Base-by-base conservation (phyloP, 1,140 invertebrate genomes). In the Leptinotarsa lineolata region DNA sequence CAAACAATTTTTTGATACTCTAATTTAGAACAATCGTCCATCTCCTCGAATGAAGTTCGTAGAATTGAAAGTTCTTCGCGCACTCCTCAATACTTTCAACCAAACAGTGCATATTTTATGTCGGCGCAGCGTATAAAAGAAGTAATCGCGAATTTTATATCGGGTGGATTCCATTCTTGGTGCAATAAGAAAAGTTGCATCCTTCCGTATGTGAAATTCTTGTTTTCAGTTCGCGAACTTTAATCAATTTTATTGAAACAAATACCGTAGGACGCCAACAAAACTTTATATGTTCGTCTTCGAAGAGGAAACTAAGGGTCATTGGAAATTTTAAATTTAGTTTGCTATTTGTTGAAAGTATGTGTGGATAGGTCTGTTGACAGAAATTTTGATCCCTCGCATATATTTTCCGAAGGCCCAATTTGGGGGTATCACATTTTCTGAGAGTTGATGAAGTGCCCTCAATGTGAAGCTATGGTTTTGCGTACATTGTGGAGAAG, bases 241-340 rank as follows among this genome's bases (percentile, higher is more conserved):
- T n/a, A 54, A 54, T 54, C 48, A 54, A 18, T 54, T 54, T 54
- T 54, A 54, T 54, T 54, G 15, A 54, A 54, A 54, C 48, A 54
- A 54, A 54, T 54, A 15, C n/a, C 48, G 15, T 54, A 1, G n/a
- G 48, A 54, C 48, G 48, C 48, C 48, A 5, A 46, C 45, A 46
- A 46, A 46, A 46, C 13, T 54, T 54, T 54, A 54, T 54, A 54
- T 54, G 8, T 39, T 18, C 1, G 16, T 54, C 48, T 13, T 8
- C 30, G 30, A 39, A 39, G 30, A 1, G 16, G n/a, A 54, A 54
- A 54, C 15, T 54, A n/a, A n/a, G 16, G n/a, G 6, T 13, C 48
- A 8, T 54, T 54, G 48, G 15, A 54, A 54, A 54, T 54, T 54
- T 54, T 18, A 12, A 54, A 54, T 54, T 54, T n/a, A 18, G 48